Evolutionary conservation across 2,113 vertebrate species (phyloP), one percentile per base, ranked within the genome.

Genomic region (Proteles cristata): DNA sequence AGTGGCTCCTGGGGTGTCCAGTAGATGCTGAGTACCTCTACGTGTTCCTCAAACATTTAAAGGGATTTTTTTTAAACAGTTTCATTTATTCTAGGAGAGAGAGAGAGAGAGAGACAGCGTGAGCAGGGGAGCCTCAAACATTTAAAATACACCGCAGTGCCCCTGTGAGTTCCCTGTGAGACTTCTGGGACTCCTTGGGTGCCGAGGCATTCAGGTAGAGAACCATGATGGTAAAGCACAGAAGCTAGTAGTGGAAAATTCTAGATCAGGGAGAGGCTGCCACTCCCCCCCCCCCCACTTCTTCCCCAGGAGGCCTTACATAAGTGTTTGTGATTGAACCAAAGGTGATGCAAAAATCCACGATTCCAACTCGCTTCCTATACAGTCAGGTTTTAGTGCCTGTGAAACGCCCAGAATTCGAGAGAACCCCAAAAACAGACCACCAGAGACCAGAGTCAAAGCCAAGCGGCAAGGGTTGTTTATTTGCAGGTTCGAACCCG

Each of bases 201-300:
- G 10, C 92, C 2, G 1, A 83, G 81, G 39, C 11, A 9, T 48
- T 68, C 43, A 15, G 26, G 1, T 7, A n/a, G 19, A 35, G 50
- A 35, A 39, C 65, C 17, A 0, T 77, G 26, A 16, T 61, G 71
- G 68, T 65, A 48, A 82, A 58, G 31, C 17, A 0, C 35, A 50
- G 58, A 50, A 85, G 69, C 11, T 26, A 12, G 45, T 16, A 0
- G 2, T 58, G 63, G 71, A 53, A 80, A 74, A 50, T 63, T 15
- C 0, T 19, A 53, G 53, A 21, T 4, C 53, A 4, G 3, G 11
- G 0, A 4, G 48, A 35, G 61, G 14, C 28, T n/a, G 9, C 6
- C 9, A 5, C 9, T 4, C 28, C 7, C 5, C 43, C 11, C n/a
- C 85, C 43, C n/a, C 85, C 43, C 55, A 5, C 45, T 74, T 69